Percentiles rank a stretch among this genome's conserved stretches.
Evolutionary conservation across 2,113 vertebrate species (phyloP).

Genomic region (Myotis davidii): DNA sequence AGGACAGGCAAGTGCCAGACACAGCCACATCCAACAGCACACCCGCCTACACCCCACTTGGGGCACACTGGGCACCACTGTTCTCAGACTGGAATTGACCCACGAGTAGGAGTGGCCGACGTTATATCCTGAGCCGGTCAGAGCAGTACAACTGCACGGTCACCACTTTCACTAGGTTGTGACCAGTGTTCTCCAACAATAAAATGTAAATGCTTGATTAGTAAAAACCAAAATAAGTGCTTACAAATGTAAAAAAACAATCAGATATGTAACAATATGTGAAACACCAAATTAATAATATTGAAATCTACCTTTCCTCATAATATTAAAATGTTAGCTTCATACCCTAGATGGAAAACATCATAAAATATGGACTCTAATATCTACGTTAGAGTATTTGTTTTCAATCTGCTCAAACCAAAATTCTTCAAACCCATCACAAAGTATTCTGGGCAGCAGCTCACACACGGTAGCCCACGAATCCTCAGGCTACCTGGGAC

Average conservation of each 20-base stretch:
- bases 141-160: neutral
- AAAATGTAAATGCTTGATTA: neutral
- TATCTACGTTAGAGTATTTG: neutral
- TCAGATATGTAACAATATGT: neutral
- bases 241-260: neutral
- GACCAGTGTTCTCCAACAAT: neutral
- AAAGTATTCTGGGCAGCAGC: neutral
- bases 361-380: neutral
- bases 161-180: neutral
- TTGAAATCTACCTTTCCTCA: neutral
- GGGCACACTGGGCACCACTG: rapidly evolving
- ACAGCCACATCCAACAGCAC: neutral
- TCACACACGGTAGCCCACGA: neutral
- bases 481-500: neutral
- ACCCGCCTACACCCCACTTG: rapidly evolving
- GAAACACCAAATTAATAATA: neutral
- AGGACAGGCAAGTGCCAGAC: neutral
- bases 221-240: neutral
- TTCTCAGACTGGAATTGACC: neutral
- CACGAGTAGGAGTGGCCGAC: rapidly evolving
- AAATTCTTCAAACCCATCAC: neutral
- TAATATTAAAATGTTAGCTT: neutral
- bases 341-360: neutral
- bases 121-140: rapidly evolving
- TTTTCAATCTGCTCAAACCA: neutral